Evolutionary conservation across 2,113 vertebrate genomes (phyloP), one percentile per base, ranked within the genome.

Genomic region (Sinocyclocheilus anshuiensis): DNA sequence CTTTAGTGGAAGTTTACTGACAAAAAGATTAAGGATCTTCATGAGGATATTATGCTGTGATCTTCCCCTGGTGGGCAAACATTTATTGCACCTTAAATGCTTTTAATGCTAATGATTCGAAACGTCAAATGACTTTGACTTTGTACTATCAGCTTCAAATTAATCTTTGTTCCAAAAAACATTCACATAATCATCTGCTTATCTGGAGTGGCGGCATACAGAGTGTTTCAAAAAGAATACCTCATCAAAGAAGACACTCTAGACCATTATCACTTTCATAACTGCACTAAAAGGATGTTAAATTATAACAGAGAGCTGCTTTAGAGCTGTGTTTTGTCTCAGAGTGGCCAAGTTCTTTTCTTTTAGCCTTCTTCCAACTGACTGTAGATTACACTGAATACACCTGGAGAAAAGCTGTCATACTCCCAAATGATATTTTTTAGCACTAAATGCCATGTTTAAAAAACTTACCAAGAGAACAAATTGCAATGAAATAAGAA

Each of bases 231-330:
- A 42, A 33, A 50, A 36, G 12, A 72, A 75, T 24, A 18, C 10
- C 16, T 84, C 24, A 26, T 67, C 55, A 45, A 59, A 72, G 36
- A 87, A 67, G 45, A 81, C 63, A 61, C 78, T 84, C 29, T 83
- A 20, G n/a, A 48, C 45, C 11, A 48, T 50, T 50, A 50, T 13
- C 48, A 39, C 88, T 88, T 92, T 93, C 90, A 89, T 89, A 90
- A 87, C 82, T 86, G 88, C 76, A 53, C 45, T 83, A 88, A 85
- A 63, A 3, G 67, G 79, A 77, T 83, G 84, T 71, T 83, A 89
- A 91, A 88, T 72, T 55, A 85, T 71, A 77, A 71, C 12, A 24
- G 29, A 67, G 48, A 55, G 84, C 33, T 26, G 61, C 33, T 86
- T 80, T 72, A 29, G 36, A 26, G 18, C 18, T 2, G 76, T 22